phyloP scores from a whole-genome alignment of 2,797 vertebrate genomes.

The Caiman crocodilus region DNA sequence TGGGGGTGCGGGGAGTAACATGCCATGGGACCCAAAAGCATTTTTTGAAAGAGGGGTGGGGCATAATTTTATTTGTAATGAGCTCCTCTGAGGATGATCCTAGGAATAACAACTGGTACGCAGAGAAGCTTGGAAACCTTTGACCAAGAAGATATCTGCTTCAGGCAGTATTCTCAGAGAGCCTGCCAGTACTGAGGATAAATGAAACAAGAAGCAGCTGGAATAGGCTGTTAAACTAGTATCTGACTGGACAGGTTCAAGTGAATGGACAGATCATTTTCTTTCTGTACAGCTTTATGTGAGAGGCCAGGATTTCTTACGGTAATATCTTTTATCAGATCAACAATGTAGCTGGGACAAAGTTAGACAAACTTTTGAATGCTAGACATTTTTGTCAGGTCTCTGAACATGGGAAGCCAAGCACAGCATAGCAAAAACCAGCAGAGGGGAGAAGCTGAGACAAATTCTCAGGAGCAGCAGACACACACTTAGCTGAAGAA shows the following conservation, averaged over 20 bases:
- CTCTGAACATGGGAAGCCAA: no score
- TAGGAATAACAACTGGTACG: background rate
- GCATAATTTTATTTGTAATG: background rate
- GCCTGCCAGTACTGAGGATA: background rate
- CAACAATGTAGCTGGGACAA: no score
- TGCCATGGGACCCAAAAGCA: no score
- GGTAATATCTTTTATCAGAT: no score
- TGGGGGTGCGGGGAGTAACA: background rate
- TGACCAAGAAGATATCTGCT: background rate
- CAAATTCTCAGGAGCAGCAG: no score
- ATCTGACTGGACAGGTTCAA: background rate
- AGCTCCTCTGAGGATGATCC: background rate
- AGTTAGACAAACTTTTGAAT: no score
- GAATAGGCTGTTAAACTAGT: background rate
- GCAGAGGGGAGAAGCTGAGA: no score
- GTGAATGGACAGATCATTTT: background rate
- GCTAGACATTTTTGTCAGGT: no score
- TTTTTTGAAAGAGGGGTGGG: background rate
- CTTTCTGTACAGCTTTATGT: background rate
- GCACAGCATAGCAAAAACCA: no score
- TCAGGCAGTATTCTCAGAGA: background rate
- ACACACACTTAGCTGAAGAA: no score
- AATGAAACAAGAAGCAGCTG: background rate
- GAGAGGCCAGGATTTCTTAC: no score
- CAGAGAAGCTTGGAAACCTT: background rate